A percentile compares a stretch with the other conserved stretches of the same genome.
These are phyloP conservation scores for Mythimna lalbum DNA, from an alignment of 2,888 invertebrate species.

Conservation along the genomic window DNA sequence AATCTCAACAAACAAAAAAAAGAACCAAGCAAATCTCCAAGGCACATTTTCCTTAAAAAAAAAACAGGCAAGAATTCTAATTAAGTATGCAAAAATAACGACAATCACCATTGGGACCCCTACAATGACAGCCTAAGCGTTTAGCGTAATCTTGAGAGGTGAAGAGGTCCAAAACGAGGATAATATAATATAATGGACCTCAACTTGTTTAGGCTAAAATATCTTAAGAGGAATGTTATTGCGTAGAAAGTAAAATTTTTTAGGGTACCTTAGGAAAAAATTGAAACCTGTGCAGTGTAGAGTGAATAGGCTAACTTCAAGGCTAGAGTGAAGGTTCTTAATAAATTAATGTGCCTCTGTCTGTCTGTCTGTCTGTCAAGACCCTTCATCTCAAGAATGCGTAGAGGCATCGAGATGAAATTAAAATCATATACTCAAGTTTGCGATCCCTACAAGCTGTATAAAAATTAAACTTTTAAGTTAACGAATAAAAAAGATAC, in stretches of 20 bases:
- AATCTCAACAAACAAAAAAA: constrained; percentile 32
- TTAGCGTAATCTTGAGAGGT: constrained; percentile 65
- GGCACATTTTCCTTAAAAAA: constrained; percentile 18
- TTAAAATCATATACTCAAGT: too few relatives aligned
- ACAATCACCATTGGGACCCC: constrained; percentile 59
- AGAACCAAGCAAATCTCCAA: constrained; percentile 1
- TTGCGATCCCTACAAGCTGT: too few relatives aligned
- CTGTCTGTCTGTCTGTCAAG: too few relatives aligned
- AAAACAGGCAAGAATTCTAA: constrained; percentile 46
- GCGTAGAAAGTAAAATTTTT: background rate
- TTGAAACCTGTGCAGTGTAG: background rate
- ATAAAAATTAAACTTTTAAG: too few relatives aligned
- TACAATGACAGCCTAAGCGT: constrained; percentile 66
- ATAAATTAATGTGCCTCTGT: too few relatives aligned
- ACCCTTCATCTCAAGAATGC: too few relatives aligned
- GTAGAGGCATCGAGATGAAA: too few relatives aligned
- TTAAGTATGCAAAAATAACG: constrained; percentile 71
- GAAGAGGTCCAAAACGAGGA: constrained; percentile 45
- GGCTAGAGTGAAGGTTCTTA: too few relatives aligned
- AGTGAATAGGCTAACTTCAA: too few relatives aligned
- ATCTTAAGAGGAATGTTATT: constrained; percentile 23
- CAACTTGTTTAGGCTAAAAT: constrained; percentile 56
- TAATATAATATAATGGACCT: constrained; percentile 63
- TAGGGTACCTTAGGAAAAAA: background rate
- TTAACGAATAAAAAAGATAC: too few relatives aligned